phyloP scores from a whole-genome alignment of 2,888 invertebrate genomes.

The Mesochorus sp. region DNA sequence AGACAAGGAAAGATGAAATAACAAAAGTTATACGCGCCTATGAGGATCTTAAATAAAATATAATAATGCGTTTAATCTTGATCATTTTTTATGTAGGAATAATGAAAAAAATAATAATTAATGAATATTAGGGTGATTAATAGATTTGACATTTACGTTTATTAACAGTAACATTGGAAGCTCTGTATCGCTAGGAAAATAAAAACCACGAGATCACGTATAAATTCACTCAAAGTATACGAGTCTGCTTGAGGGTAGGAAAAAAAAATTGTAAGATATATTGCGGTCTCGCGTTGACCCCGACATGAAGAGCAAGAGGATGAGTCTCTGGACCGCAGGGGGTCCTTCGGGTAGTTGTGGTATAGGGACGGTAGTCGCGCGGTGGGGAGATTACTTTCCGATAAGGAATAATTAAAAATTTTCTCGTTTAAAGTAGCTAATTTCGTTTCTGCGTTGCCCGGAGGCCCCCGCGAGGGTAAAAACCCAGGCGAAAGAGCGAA shows the following conservation, averaged over 20 bases:
- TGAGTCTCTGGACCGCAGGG: slow-evolving; percentile 46
- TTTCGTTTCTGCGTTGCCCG: slow-evolving; percentile 74
- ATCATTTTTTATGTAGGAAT: too few species aligned
- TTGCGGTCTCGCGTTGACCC: slow-evolving; percentile 47
- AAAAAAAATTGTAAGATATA: slow-evolving; percentile 53
- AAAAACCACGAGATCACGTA: slow-evolving; percentile 20
- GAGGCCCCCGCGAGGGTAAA: slow-evolving; percentile 57
- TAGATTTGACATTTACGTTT: too few species aligned
- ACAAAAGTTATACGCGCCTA: neutral
- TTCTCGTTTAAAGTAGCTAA: slow-evolving; percentile 82
- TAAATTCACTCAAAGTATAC: slow-evolving; percentile 21
- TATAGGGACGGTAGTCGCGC: slow-evolving; percentile 41
- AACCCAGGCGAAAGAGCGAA: slow-evolving; percentile 26
- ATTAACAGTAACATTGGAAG: too few species aligned
- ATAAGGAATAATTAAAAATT: slow-evolving; percentile 83
- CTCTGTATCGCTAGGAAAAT: too few species aligned
- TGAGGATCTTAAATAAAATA: neutral
- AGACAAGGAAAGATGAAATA: neutral
- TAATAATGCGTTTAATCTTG: too few species aligned
- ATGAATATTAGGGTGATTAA: too few species aligned
- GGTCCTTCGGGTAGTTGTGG: slow-evolving; percentile 37
- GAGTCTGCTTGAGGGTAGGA: slow-evolving; percentile 32
- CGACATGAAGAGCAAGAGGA: slow-evolving; percentile 47
- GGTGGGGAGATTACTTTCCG: slow-evolving; percentile 81
- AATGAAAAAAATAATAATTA: too few species aligned